Conservation (phyloP, 2,113 vertebrate species). For the Rhabdornis inornatus region DNA sequence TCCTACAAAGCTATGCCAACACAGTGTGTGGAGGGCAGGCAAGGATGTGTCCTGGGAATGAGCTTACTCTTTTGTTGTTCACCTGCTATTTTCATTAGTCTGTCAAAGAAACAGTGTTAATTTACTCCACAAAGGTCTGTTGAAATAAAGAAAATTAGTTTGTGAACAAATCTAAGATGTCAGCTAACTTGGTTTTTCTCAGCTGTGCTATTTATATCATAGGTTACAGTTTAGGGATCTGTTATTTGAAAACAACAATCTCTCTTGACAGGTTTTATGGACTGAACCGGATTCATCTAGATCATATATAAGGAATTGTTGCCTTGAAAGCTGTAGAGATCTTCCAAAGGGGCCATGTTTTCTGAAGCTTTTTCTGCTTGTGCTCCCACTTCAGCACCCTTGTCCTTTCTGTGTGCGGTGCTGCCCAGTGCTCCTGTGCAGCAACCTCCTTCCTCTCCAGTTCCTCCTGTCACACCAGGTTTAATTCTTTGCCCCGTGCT, state of each 20-base stretch:
- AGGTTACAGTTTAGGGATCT: background rate
- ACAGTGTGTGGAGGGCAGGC: background rate
- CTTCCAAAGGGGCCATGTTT: rapidly evolving
- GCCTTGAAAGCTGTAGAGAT: background rate
- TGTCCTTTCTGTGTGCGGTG: background rate
- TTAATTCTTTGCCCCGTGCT: background rate
- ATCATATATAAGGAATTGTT: background rate
- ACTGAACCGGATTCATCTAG: background rate
- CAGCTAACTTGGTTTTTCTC: background rate
- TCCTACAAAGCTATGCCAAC: background rate
- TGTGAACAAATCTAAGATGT: background rate
- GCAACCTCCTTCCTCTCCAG: background rate
- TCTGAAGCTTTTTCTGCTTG: background rate
- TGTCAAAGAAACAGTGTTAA: constrained; percentile 9
- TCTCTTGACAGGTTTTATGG: background rate
- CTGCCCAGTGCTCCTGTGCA: background rate
- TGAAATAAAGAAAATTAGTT: background rate
- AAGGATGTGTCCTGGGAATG: constrained; percentile 8
- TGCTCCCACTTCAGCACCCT: background rate
- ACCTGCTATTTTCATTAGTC: background rate
- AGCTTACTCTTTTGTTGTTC: background rate
- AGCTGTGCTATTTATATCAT: background rate
- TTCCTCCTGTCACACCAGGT: background rate
- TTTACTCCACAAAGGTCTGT: background rate
- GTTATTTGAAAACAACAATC: background rate